Evolutionary conservation across 2,797 vertebrate genomes (phyloP).

Genomic region (Phaenicophaeus curvirostris): DNA sequence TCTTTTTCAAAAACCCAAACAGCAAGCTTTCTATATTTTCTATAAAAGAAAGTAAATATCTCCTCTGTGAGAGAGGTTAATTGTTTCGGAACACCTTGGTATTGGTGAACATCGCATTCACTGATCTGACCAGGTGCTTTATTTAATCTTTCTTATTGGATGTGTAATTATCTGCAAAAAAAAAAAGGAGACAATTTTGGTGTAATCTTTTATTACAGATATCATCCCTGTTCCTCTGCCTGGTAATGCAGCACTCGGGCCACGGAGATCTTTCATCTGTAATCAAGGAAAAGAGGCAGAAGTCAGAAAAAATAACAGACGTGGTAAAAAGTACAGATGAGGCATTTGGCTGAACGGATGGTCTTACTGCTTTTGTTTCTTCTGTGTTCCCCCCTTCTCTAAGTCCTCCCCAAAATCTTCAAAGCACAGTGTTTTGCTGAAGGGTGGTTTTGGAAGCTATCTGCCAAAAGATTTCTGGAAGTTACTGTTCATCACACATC

Average conservation of each 20-base stretch:
- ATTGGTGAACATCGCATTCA: not conserved
- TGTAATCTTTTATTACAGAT: slow-evolving; percentile 57
- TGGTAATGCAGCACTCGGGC: slow-evolving; percentile 77
- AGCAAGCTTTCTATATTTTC: not conserved
- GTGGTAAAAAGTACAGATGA: slow-evolving; percentile 57
- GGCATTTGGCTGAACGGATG: not conserved
- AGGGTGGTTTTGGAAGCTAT: not conserved
- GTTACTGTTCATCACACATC: not conserved
- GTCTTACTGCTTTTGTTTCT: not conserved
- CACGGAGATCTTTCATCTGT: slow-evolving; percentile 62
- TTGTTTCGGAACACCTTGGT: not conserved
- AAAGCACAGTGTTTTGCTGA: not conserved
- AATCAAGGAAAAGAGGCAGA: slow-evolving; percentile 65
- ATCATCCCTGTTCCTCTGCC: slow-evolving; percentile 76
- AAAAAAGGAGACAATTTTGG: not conserved
- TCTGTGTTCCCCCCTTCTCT: not conserved
- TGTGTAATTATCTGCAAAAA: not conserved
- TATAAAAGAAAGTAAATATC: not conserved
- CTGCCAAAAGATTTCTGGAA: not conserved
- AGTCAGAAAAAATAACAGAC: slow-evolving; percentile 34
- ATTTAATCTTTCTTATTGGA: not conserved
- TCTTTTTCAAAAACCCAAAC: no score
- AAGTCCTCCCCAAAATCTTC: not conserved
- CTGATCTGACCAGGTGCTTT: not conserved
- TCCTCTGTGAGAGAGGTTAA: not conserved